Percentiles rank a stretch among this genome's conserved stretches.
phyloP scores from a whole-genome alignment of 2,113 vertebrate species.

The Pelvicachromis taeniatus region DNA sequence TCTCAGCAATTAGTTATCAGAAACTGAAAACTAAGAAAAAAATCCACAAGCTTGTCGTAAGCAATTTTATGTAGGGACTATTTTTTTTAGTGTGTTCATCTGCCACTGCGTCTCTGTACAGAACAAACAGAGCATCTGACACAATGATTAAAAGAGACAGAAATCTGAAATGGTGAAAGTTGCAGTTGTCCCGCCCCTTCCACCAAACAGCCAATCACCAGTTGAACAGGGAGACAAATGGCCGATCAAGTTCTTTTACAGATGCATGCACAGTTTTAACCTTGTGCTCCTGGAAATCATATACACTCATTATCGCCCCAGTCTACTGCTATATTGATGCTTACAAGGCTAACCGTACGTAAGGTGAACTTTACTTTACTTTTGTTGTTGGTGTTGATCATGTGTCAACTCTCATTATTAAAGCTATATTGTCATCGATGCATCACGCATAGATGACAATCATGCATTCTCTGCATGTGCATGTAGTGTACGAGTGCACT shows the following conservation, averaged over 20 bases:
- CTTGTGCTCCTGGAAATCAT: background rate
- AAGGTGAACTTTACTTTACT: background rate
- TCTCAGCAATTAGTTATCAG: background rate
- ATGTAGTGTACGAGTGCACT: too few species aligned
- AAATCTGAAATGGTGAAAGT: background rate
- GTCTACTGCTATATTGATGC: background rate
- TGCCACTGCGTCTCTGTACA: background rate
- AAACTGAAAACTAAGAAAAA: background rate
- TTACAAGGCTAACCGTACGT: background rate
- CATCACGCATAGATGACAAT: too few species aligned
- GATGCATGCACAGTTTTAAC: fast-evolving
- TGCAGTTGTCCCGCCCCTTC: background rate
- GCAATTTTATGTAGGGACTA: background rate
- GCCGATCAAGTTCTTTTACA: background rate
- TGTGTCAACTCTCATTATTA: background rate
- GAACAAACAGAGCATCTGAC: background rate
- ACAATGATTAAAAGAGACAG: background rate
- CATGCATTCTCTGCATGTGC: too few species aligned
- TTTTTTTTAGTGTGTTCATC: background rate
- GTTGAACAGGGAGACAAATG: background rate
- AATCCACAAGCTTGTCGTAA: background rate
- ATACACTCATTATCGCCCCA: background rate
- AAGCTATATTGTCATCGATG: background rate
- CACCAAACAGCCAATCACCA: background rate
- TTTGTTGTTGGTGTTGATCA: background rate